A percentile compares a stretch with the other conserved stretches of the same genome.
These are phyloP conservation scores for Gallirallus australis DNA, from an alignment of 2,797 vertebrate genomes.

Conservation along the genomic window DNA sequence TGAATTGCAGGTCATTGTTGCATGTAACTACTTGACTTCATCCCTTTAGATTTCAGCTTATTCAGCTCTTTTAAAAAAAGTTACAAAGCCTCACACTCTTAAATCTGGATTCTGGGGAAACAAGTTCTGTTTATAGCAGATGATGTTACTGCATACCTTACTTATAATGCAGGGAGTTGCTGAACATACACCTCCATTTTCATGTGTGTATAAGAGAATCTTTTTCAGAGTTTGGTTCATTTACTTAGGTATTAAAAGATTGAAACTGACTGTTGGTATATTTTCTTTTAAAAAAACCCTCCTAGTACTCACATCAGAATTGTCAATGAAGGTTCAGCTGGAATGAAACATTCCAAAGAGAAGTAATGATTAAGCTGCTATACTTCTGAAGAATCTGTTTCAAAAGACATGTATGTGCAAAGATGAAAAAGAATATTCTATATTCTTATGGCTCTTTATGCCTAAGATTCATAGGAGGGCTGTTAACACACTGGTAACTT, in stretches of 20 bases:
- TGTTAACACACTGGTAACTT: not conserved
- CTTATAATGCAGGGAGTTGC: not conserved
- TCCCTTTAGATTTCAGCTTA: not conserved
- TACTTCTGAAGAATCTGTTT: not conserved
- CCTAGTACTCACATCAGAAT: not conserved
- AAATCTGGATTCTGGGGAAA: not conserved
- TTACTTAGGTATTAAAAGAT: not conserved
- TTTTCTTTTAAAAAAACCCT: not conserved
- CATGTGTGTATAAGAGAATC: not conserved
- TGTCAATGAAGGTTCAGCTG: not conserved
- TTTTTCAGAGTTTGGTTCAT: not conserved
- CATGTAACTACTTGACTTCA: not conserved
- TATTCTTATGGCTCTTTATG: not conserved
- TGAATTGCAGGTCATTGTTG: not conserved
- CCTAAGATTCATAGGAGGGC: not conserved
- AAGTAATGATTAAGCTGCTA: not conserved
- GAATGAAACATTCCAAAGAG: not conserved
- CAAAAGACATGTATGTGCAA: not conserved
- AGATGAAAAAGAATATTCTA: not conserved
- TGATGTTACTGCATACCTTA: not conserved
- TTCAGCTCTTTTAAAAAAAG: not conserved
- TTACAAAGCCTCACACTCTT: not conserved
- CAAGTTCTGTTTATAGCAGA: not conserved
- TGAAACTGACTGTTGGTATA: not conserved
- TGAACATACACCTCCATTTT: not conserved